Evolutionary conservation across 92 coral and sea anemone genomes (phyloP).

Genomic region (Siderastrea siderea): DNA sequence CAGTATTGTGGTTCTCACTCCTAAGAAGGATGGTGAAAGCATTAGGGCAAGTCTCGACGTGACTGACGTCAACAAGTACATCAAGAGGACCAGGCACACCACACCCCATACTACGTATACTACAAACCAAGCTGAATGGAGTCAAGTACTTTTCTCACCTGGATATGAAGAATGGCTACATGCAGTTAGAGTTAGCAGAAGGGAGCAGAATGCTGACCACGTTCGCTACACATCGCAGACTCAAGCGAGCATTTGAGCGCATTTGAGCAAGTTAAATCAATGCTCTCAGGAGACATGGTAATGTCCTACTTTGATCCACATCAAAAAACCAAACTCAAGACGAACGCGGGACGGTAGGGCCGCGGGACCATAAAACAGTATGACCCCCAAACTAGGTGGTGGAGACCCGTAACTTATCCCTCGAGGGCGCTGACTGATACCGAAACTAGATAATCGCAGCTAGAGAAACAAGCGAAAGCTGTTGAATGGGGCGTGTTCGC

Average conservation of each 20-base stretch:
- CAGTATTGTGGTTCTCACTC: too few relatives aligned
- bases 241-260: background rate
- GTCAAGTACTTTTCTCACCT: too few relatives aligned
- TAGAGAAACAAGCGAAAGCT: slow-evolving; percentile 48
- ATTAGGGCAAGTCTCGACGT: too few relatives aligned
- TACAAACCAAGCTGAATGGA: too few relatives aligned
- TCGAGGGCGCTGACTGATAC: background rate
- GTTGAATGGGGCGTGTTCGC: slow-evolving; percentile 54
- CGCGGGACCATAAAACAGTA: slow-evolving; percentile 34
- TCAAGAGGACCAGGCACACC: too few relatives aligned
- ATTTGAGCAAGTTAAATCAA: slow-evolving; percentile 9
- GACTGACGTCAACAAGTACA: too few relatives aligned
- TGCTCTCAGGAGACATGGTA: slow-evolving; percentile 20
- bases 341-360: slow-evolving; percentile 6
- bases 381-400: background rate
- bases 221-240: background rate
- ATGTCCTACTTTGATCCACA: slow-evolving; percentile 48
- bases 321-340: slow-evolving; percentile 32
- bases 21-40: too few relatives aligned
- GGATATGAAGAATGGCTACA: too few relatives aligned
- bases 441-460: slow-evolving; percentile 35
- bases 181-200: slow-evolving; percentile 29
- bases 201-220: slow-evolving; percentile 43
- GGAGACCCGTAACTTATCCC: slow-evolving; percentile 12
- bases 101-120: too few relatives aligned